phyloP scores from a whole-genome alignment of 2,888 invertebrate genomes.

The Pyrrhia umbra region DNA sequence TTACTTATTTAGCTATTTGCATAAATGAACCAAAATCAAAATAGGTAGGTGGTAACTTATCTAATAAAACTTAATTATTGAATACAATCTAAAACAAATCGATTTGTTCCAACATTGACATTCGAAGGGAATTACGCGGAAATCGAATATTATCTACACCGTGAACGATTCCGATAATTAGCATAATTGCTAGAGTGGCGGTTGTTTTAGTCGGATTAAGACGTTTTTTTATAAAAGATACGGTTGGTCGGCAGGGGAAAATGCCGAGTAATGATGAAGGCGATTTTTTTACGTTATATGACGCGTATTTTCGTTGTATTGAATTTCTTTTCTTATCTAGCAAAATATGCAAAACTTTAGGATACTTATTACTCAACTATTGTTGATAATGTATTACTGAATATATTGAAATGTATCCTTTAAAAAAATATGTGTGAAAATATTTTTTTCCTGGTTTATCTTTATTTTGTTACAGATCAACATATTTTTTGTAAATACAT shows the following conservation, averaged over 20 bases:
- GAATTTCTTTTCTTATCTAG: no score
- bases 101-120: slow-evolving; percentile 72
- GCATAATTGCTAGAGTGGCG: slow-evolving; percentile 53
- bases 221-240: slow-evolving; percentile 17
- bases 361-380: no score
- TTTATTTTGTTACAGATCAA: neutral
- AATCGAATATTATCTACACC: slow-evolving; percentile 58
- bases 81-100: slow-evolving; percentile 48
- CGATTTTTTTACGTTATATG: no score
- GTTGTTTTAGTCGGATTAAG: slow-evolving; percentile 45
- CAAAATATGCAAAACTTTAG: no score
- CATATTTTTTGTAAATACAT: neutral
- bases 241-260: neutral
- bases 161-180: slow-evolving; percentile 66
- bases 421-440: no score
- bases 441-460: no score
- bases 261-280: neutral
- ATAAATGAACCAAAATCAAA: neutral
- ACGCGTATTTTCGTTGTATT: no score
- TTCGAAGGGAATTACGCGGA: slow-evolving; percentile 66
- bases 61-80: slow-evolving; percentile 21
- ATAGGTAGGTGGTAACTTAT: no score
- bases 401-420: no score
- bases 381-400: no score
- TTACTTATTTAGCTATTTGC: neutral